Evolutionary conservation across 1,140 invertebrate genomes (phyloP), one percentile per base, ranked within the genome.

Genomic region (Conus betulinus): DNA sequence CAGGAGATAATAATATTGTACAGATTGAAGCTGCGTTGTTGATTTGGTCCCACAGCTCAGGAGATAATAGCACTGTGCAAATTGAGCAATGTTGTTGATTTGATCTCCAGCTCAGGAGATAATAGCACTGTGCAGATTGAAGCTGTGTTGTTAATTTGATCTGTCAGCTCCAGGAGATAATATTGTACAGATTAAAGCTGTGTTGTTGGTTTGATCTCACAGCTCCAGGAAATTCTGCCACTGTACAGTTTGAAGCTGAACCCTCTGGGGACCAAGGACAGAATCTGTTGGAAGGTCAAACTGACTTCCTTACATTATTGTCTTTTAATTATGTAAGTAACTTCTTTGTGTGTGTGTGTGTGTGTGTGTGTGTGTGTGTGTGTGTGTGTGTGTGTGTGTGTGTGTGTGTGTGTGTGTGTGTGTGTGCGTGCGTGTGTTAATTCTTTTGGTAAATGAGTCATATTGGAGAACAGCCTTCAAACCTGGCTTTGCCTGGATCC

Each of bases 191-290:
- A 55, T 71, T 71, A 7, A 63, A 85, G 25, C 13, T 55, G 55
- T 67, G 23, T 60, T 6, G 5, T 84, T 84, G 52, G 57, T 84
- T 84, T 84, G 53, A 63, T 84, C 5, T 86, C 25, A 20, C 85
- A 87, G 85, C 3, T 27, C 51, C 15, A n/a, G 85, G 71, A 78
- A n/a, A 78, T n/a, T n/a, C n/a, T 6, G 20, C 20, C 5, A 57
- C 85, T 13, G 39, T 87, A 20, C 85, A 87, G 53, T 87, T 25
- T 78, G n/a, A 74, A 23, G 85, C 53, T 27, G 85, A 87, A 27
- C 85, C 85, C 1, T 57, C 85, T 5, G 85, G 85, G n/a, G 60
- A 87, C 15, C 71, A 78, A 20, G 85, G 85, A 11, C n/a, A 53
- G 5, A n/a, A 39, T 52, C 71, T 78, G 71, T 79, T n/a, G 13